Evolutionary conservation across 1,140 invertebrate genomes (phyloP), one percentile per base, ranked within the genome.

Genomic region (Drosophila seguyi): DNA sequence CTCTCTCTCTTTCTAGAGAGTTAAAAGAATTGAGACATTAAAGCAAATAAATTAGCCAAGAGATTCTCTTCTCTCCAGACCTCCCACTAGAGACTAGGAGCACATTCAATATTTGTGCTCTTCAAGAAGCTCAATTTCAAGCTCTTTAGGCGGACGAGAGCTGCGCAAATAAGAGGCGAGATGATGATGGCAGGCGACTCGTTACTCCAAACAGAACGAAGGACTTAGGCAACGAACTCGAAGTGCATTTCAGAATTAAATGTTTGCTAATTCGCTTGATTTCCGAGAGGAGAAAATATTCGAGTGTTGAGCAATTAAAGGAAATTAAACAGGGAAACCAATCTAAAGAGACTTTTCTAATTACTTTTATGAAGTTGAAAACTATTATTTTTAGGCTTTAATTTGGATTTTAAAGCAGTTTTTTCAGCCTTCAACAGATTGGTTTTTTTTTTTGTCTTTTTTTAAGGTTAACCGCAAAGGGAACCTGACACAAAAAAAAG

Each of bases 211-310:
- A 72, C 65, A 72, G 14, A 72, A 87, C 75, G 85, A 87, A 87
- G 60, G 84, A 90, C 85, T 85, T 79, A 76, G 75, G 60, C 81
- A 85, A 90, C 81, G 85, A 90, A 88, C 85, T 88, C 71, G 65
- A 29, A 80, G 47, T 67, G 80, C 80, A 72, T 83, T 83, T 83
- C 57, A 83, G 62, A 65, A 85, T 78, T 71, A 78, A 90, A 80
- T 84, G 84, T 87, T 86, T 87, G 84, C 83, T 87, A 87, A 86
- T 87, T 83, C 68, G 83, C 83, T 67, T 75, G 83, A 87, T 83
- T 87, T 81, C 20, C 13, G 62, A n/a, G 45, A 10, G 45, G 72
- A 47, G 60, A 69, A 57, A 75, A 72, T 73, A 42, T 29, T 57
- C 31, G 14, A 55, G 52, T 55, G 52, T 25, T 55, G 52, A 55